Evolutionary conservation across 2,113 vertebrate species (phyloP).

Genomic region (Trematocara stigmaticum): DNA sequence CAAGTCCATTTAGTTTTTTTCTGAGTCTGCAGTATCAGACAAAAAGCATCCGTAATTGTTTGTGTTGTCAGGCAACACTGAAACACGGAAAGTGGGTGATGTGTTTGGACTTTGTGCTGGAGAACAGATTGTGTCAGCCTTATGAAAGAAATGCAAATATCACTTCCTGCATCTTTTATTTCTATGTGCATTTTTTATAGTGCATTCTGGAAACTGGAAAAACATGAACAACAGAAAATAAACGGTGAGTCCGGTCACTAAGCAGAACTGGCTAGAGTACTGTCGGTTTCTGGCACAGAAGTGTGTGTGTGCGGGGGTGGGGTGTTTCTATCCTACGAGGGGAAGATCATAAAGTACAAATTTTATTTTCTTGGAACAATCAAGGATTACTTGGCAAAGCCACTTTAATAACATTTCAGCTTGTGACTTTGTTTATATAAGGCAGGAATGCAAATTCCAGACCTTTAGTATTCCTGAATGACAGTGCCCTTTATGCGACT

Average conservation of each 20-base stretch:
- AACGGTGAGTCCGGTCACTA: neutral
- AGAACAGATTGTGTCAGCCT: constrained; percentile 8
- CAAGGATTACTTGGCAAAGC: constrained; percentile 14
- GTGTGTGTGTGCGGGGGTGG: neutral
- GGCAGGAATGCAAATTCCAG: neutral
- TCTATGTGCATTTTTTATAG: constrained; percentile 9
- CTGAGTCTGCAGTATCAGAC: neutral
- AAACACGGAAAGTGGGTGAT: constrained; percentile 19
- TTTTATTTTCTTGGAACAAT: constrained; percentile 6
- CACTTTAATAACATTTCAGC: neutral
- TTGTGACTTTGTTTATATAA: neutral
- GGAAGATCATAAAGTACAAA: neutral
- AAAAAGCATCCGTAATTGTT: neutral
- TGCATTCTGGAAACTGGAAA: neutral
- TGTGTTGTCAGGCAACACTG: neutral
- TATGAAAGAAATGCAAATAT: constrained; percentile 5
- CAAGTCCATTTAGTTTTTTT: constrained; percentile 8
- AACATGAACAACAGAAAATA: constrained; percentile 5
- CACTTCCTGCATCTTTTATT: constrained; percentile 1
- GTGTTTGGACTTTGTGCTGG: constrained; percentile 20
- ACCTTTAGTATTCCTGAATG: neutral
- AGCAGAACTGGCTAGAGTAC: neutral
- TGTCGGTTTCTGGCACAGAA: neutral
- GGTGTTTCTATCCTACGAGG: neutral
- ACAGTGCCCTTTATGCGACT: neutral